Evolutionary conservation across 2,888 invertebrate genomes (phyloP), one percentile per base, ranked within the genome.

Genomic region (Osmoderma eremita): DNA sequence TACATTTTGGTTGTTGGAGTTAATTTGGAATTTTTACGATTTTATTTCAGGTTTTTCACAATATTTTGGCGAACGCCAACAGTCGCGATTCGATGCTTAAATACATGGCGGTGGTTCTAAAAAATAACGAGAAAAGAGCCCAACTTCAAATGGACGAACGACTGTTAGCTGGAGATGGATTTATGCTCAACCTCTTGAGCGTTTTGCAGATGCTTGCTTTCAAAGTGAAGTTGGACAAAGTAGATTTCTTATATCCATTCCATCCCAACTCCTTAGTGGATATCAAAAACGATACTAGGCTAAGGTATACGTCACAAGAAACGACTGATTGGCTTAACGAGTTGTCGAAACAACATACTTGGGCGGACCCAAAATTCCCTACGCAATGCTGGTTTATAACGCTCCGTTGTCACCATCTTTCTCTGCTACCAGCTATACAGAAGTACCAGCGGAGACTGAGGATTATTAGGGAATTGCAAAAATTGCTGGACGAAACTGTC

Each of bases 321-420:
- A 92, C 91, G 3, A 87, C 87, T 66, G 87, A 91, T 70, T 94
- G 93, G 93, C 80, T 90, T 8, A 86, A 88, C 64, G 83, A 86
- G 56, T 83, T 91, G 62, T 86, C 90, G 88, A 81, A 87, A 81
- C 83, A 83, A 1, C 87, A 89, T 79, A 83, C 85, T 53, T 92
- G 91, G 90, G 87, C 88, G 8, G 91, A 92, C 62, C 88, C 92
- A 1, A 97, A 95, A 78, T 99, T 99, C 83, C 93, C 95, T 71
- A 97, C 98, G 0, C 94, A 96, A 74, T 98, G 98, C 80, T 98
- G 98, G 94, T 98, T 97, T 84, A 85, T 98, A 51, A 97, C 98
- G 0, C 85, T 98, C 42, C 95, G 97, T 81, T 93, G 94, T 82
- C 96, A 97, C 82, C 97, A 98, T 79, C 87, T 98, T 67, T 92